Evolutionary conservation across 2,888 invertebrate species (phyloP), one percentile per base, ranked within the genome.

Genomic region (Phortica magna): DNA sequence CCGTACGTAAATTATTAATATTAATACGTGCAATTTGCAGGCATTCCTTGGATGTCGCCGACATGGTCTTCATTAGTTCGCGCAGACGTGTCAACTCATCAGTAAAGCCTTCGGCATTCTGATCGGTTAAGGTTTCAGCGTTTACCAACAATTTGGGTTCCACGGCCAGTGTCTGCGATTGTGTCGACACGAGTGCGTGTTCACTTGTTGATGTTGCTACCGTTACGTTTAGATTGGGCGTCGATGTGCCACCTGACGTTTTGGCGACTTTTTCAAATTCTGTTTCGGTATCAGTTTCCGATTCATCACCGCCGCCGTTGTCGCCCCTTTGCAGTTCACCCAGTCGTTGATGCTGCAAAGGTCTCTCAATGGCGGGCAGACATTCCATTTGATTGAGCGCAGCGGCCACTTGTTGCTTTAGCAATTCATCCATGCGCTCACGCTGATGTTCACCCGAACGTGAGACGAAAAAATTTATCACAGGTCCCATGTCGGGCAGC

Each of bases 191-290:
- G 10, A 80, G 22, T 77, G 81, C 31, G 1, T 31, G 81, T 74
- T 86, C 85, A 67, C 82, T 87, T 2, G 89, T 88, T 9, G 91
- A 89, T 65, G 89, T 84, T n/a, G 83, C 80, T 17, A 87, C 80
- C 22, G 53, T 74, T 93, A 93, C 86, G 31, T 31, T 31, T 31
- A 31, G 31, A 31, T 31, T 31, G 31, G 31, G 31, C 31, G 31
- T 31, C 31, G 31, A 31, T 31, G 31, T 31, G 31, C 31, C 31
- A 31, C 22, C 39, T 14, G 70, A 48, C 9, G 75, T 75, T 39
- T 72, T 64, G 17, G 94, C 93, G 9, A 96, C 94, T 89, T 95
- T 95, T 92, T 96, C 96, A 92, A 96, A 96, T 88, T 96, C 96
- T 0, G 81, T 83, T 85, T 96, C 96, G 0, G 95, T 95, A 88